Evolutionary conservation across 2,113 vertebrate genomes (phyloP).

Genomic region (Ifrita kowaldi): DNA sequence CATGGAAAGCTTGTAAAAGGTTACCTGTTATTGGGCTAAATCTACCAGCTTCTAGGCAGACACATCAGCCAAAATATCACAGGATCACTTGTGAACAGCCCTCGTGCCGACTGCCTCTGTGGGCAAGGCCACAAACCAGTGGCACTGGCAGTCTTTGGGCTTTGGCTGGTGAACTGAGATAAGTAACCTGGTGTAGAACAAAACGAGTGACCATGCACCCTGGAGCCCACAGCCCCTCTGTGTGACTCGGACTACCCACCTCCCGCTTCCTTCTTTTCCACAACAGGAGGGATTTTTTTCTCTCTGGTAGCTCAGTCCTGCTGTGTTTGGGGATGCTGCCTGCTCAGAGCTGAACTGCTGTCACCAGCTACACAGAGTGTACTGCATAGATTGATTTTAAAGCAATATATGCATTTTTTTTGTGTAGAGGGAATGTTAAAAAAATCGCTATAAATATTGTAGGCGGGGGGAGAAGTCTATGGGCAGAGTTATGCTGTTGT

Average conservation of each 20-base stretch:
- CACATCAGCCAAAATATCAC: background rate
- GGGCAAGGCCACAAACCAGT: rapidly evolving
- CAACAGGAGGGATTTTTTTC: background rate
- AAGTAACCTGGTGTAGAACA: background rate
- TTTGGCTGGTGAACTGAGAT: background rate
- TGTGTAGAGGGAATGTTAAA: background rate
- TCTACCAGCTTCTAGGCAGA: background rate
- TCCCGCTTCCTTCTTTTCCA: background rate
- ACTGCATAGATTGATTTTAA: background rate
- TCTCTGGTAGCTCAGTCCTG: rapidly evolving
- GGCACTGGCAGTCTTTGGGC: background rate
- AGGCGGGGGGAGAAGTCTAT: background rate
- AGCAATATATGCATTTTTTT: background rate
- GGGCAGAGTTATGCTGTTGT: background rate
- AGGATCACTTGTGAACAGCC: background rate
- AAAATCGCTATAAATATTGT: background rate
- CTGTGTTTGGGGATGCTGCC: background rate
- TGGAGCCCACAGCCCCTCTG: rapidly evolving
- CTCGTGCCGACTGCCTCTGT: rapidly evolving
- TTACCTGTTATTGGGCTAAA: background rate
- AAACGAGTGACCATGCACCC: background rate
- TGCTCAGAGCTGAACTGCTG: background rate
- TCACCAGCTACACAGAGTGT: background rate
- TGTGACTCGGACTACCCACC: rapidly evolving
- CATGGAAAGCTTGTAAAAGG: background rate